Evolutionary conservation across 2,797 vertebrate genomes (phyloP).

Genomic region (Sebastes melanostomus): DNA sequence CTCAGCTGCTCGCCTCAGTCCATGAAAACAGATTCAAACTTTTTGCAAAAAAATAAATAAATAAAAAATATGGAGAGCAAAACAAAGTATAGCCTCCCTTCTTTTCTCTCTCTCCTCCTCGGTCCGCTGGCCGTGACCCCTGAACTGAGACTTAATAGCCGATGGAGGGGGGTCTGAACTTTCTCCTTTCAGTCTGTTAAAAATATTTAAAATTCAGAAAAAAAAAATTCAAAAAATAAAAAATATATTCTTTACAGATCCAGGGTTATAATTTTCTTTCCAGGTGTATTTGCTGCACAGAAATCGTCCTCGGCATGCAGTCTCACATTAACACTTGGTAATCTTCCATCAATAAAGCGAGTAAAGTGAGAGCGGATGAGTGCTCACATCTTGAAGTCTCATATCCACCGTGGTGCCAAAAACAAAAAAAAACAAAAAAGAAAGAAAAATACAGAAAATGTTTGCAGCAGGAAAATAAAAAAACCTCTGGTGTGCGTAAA

Average conservation of each 20-base stretch:
- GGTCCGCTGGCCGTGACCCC: conserved; percentile 72
- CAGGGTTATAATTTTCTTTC: conserved; percentile 33
- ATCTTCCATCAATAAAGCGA: conserved; percentile 65
- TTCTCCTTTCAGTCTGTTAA: conserved; percentile 45
- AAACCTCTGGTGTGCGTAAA: conserved; percentile 3
- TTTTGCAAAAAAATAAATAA: neutral
- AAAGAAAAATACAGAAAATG: neutral
- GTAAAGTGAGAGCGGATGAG: conserved; percentile 27
- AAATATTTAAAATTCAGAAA: conserved; percentile 18
- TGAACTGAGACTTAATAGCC: conserved; percentile 64
- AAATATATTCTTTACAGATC: conserved; percentile 60
- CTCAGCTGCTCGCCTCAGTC: conserved; percentile 42
- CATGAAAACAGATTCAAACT: conserved; percentile 22
- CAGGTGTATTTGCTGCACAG: conserved; percentile 35
- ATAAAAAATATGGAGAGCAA: neutral
- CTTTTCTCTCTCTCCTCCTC: conserved; percentile 47
- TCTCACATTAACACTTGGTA: conserved; percentile 46
- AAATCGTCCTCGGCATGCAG: conserved; percentile 30
- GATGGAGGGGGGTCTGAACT: conserved; percentile 32
- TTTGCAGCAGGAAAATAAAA: neutral
- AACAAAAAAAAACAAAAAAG: neutral
- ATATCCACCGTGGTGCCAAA: conserved; percentile 42
- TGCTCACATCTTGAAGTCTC: conserved; percentile 62
- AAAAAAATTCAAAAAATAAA: neutral
- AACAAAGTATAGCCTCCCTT: conserved; percentile 18